Base-by-base conservation (phyloP, 2,888 invertebrate genomes). In the Epistrophella euchroma region DNA sequence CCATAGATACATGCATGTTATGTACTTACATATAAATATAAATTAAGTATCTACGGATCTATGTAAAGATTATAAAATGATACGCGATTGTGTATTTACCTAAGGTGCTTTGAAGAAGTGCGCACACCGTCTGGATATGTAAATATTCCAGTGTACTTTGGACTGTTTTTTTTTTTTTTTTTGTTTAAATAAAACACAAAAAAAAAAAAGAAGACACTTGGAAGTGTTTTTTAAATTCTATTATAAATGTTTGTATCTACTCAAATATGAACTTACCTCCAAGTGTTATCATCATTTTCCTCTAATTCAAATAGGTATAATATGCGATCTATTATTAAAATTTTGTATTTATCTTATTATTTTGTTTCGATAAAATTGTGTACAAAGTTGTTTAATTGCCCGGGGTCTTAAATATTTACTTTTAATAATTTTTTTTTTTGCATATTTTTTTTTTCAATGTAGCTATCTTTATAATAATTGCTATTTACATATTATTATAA, bases 101-200 rank as follows among this genome's bases (percentile, higher is more conserved):
- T 60, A 72, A 79, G 60, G 60, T 76, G 72, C 84, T 85, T 85
- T 85, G 84, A 85, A 85, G 80, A 80, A 85, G 84, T 80, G 84
- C 84, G 84, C 84, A 85, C 80, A 80, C 84, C 71, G 75, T 80
- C 71, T 71, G 80, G 75, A 80, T 85, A 76, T 76, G 80, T 85
- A 85, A 85, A 85, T 85, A 85, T 68, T 72, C 40, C 19, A 75
- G 22, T 52, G 84, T 79, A 79, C 84, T 76, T 80, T 75, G 52
- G 52, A 75, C 58, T 32, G 4, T 32, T 52, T 82, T 58, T 40
- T 19, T 40, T 47, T 17, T 62, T 35, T 22, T 55, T 70, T 60
- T 60, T 60, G 37, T 60, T 60, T 60, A 60, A 64, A 47, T 28
- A 64, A 64, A 43, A 62, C 43, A 43, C 4, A 43, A 2, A 7